Base-by-base conservation (phyloP, 2,797 vertebrate genomes). In the Erpetoichthys calabaricus region DNA sequence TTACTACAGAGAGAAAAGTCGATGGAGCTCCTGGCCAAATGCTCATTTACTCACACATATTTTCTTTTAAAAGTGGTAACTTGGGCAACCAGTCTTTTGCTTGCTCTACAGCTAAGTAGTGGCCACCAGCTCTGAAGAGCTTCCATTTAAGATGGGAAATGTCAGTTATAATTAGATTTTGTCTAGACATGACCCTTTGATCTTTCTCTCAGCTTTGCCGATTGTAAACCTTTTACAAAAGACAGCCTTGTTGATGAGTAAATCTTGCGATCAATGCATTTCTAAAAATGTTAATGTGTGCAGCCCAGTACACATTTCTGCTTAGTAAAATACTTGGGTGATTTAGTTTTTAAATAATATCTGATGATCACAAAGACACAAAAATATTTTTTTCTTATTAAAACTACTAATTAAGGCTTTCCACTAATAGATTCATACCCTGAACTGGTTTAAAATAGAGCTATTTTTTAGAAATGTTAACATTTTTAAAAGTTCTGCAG, bases 141-240 rank as follows among this genome's bases (percentile, higher is more conserved):
- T 75, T 76, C 64, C 65, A 69, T 79, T 73, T 68, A 73, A 79
- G 73, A 80, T 74, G 69, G 80, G 73, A 85, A 85, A 84, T 82
- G 73, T 80, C 78, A 79, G 54, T 78, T 83, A 77, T 83, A 83
- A 81, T 84, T 80, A 78, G 72, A 82, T 81, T 75, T 70, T 77
- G 63, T 69, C 67, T 75, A 69, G 70, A 79, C 67, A 44, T 66
- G 71, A 81, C 71, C 73, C 72, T 78, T 79, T 73, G 75, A 76
- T 80, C 74, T 73, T 65, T 67, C 63, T 67, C 65, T 69, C 67
- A 65, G 65, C 68, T 75, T 65, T 76, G 74, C 75, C 70, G 70
- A 73, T 76, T 80, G 76, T 74, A 57, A 59, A 60, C 65, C 61
- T 56, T 68, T 65, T 52, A 80, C 74, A 82, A 83, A 79, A 74